These are phyloP conservation scores for Falco concolor DNA, from an alignment of 2,797 vertebrate genomes.

Conservation along the genomic window DNA sequence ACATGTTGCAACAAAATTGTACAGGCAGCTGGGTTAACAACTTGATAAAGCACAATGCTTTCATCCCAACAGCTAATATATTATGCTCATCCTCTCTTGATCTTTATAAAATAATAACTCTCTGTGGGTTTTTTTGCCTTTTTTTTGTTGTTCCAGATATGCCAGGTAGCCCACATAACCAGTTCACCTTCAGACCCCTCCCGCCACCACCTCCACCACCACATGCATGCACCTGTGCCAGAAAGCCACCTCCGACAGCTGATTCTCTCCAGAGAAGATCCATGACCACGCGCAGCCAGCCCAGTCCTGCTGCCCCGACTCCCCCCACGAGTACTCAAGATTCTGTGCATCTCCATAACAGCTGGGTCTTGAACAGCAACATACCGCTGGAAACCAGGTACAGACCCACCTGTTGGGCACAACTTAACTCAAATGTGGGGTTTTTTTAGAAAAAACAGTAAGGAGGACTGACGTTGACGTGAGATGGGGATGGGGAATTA, in stretches of 20 bases:
- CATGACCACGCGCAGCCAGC: conserved; percentile 89
- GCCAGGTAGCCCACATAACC: conserved; percentile 87
- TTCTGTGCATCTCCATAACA: conserved; percentile 88
- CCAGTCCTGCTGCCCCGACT: conserved; percentile 80
- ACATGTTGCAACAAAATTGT: conserved; percentile 9
- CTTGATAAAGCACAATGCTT: not conserved
- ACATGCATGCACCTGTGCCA: conserved; percentile 88
- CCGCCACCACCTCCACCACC: conserved; percentile 87
- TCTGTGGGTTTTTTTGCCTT: not conserved
- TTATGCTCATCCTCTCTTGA: not conserved
- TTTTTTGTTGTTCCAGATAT: conserved; percentile 75
- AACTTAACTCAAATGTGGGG: accelerated
- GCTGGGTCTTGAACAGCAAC: conserved; percentile 97
- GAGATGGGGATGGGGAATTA: not conserved
- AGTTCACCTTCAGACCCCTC: conserved; percentile 92
- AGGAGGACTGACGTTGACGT: accelerated
- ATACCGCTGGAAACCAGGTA: conserved; percentile 96
- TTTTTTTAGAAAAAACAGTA: no score
- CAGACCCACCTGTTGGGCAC: not conserved
- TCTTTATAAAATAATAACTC: not conserved
- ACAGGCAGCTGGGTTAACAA: not conserved
- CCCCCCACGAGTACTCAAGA: conserved; percentile 77
- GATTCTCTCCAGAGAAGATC: conserved; percentile 91
- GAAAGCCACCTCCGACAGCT: conserved; percentile 81
- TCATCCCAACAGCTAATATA: not conserved